Conservation (phyloP, 2,113 vertebrate species). For the Thomomys bottae region DNA sequence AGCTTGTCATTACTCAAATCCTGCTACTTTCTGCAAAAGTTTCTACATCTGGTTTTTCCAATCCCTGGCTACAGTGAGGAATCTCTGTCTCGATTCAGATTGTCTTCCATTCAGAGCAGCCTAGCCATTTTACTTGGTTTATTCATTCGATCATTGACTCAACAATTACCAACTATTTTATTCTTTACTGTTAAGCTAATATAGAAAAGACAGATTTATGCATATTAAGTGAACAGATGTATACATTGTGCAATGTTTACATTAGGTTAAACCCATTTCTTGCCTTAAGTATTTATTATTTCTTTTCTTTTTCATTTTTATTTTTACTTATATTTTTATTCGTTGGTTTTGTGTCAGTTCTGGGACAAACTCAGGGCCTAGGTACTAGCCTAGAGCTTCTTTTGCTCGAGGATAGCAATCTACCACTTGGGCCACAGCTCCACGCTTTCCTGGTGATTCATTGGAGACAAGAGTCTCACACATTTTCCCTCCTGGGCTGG, state of each 20-base stretch:
- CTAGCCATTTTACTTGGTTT: background rate
- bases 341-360: too few relatives aligned
- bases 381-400: too few relatives aligned
- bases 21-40: background rate
- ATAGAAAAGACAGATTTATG: background rate
- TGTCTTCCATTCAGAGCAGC: background rate
- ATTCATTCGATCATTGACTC: background rate
- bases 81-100: background rate
- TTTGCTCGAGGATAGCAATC: too few relatives aligned
- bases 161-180: background rate
- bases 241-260: background rate
- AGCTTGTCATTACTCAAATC: constrained; percentile 58
- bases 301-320: background rate
- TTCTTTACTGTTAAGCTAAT: background rate
- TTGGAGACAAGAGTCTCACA: too few relatives aligned
- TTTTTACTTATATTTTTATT: too few relatives aligned
- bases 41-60: constrained; percentile 14
- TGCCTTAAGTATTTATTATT: background rate
- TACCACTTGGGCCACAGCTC: too few relatives aligned
- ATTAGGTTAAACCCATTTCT: background rate
- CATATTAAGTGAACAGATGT: background rate
- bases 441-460: too few relatives aligned
- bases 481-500: too few relatives aligned
- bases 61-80: background rate
- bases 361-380: too few relatives aligned